Percentiles rank a stretch among this genome's conserved stretches.
phyloP scores from a whole-genome alignment of 2,113 vertebrate genomes.

The Centropristis striata region DNA sequence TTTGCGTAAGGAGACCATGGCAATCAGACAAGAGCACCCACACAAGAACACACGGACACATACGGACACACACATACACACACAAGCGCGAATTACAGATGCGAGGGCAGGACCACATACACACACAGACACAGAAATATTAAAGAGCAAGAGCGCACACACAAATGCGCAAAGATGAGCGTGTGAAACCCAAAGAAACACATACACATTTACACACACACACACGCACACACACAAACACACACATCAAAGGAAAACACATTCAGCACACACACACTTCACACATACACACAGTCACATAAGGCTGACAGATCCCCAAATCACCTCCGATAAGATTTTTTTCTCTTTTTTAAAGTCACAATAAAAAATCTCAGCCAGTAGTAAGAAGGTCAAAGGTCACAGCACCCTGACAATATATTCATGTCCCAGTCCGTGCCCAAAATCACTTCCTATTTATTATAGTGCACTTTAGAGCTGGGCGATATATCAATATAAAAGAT shows the following conservation, averaged over 20 bases:
- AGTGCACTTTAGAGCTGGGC: not conserved
- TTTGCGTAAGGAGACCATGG: conserved; percentile 67
- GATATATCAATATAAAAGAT: too few relatives aligned
- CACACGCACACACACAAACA: not conserved
- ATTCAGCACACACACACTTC: not conserved
- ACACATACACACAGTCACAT: not conserved
- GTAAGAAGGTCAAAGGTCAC: conserved; percentile 7
- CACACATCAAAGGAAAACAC: not conserved
- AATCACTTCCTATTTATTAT: not conserved
- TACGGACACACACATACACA: not conserved
- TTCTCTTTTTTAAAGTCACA: not conserved
- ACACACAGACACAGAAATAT: not conserved
- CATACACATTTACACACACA: too few relatives aligned
- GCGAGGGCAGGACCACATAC: conserved; percentile 2
- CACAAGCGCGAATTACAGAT: conserved; percentile 21
- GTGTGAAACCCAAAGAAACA: not conserved
- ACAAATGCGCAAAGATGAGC: not conserved
- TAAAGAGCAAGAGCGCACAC: not conserved
- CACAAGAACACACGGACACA: conserved; percentile 26
- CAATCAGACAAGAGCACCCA: conserved; percentile 63
- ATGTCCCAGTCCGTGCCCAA: not conserved
- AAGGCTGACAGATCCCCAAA: not conserved
- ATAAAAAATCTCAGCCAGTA: not conserved
- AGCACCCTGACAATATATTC: not conserved
- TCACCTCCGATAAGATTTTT: too few relatives aligned